Conservation (phyloP, 1,140 invertebrate species). For the Magallana ariakensis region DNA sequence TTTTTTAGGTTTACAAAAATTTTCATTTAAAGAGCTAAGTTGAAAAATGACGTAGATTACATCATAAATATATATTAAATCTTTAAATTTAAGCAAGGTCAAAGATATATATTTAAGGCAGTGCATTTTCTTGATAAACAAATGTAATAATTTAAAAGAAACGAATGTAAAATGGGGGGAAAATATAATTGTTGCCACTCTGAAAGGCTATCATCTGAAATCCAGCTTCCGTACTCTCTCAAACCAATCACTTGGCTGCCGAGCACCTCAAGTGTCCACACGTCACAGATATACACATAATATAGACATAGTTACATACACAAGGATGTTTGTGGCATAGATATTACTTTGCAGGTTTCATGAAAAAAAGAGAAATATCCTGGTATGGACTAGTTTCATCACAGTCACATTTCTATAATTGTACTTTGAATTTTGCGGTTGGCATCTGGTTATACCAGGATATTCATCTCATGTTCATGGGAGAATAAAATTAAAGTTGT, state of each 20-base stretch:
- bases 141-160: slow-evolving; percentile 17
- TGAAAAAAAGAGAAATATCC: slow-evolving; percentile 10
- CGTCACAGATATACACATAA: slow-evolving; percentile 8
- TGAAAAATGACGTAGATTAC: not conserved
- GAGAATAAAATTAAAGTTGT: not conserved
- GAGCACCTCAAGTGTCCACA: slow-evolving; percentile 15
- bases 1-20: too few relatives aligned
- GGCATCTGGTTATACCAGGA: not conserved
- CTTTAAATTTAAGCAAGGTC: not conserved
- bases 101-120: not conserved
- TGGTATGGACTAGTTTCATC: not conserved
- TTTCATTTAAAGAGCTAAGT: not conserved
- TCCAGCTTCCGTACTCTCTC: slow-evolving; percentile 32
- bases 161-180: not conserved
- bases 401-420: not conserved
- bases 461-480: not conserved
- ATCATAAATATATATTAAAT: not conserved
- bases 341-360: slow-evolving; percentile 7
- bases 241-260: slow-evolving; percentile 1
- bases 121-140: not conserved
- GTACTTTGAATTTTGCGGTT: not conserved
- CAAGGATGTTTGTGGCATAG: slow-evolving; percentile 9
- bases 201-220: slow-evolving; percentile 14
- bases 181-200: slow-evolving; percentile 19
- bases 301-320: slow-evolving; percentile 3